phyloP scores from a whole-genome alignment of 2,888 invertebrate species.

The Copidosoma aretas region DNA sequence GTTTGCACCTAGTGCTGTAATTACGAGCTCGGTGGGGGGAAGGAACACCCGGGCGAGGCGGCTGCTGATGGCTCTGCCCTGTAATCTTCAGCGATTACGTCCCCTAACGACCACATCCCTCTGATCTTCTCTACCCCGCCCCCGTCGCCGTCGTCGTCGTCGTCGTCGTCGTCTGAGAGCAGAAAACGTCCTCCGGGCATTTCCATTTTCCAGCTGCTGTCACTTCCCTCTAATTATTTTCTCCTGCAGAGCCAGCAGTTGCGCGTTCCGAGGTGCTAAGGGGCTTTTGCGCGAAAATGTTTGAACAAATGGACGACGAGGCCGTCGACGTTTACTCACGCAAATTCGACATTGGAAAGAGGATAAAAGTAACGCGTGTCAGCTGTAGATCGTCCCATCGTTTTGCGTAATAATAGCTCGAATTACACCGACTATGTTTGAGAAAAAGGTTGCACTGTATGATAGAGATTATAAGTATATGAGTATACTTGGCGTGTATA shows the following conservation, averaged over 20 bases:
- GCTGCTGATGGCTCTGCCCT: conserved; percentile 39
- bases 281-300: not conserved
- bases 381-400: no score
- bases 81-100: conserved; percentile 56
- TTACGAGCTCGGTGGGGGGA: conserved; percentile 43
- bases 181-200: conserved; percentile 35
- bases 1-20: conserved; percentile 58
- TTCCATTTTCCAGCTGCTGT: conserved; percentile 24
- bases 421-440: no score
- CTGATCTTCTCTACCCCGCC: conserved; percentile 12
- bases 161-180: conserved; percentile 4
- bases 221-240: conserved; percentile 29
- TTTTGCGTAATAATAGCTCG: no score
- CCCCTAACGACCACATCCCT: not conserved
- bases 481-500: no score
- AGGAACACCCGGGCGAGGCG: conserved; percentile 13
- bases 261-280: no score
- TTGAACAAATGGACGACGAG: no score
- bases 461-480: no score
- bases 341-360: no score
- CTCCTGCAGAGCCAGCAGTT: not conserved
- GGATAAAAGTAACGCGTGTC: no score
- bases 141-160: conserved; percentile 9
- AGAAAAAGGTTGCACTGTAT: no score
- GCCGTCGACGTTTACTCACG: no score